Base-by-base conservation (phyloP, 2,113 vertebrate genomes). In the Halcyon malimbica region DNA sequence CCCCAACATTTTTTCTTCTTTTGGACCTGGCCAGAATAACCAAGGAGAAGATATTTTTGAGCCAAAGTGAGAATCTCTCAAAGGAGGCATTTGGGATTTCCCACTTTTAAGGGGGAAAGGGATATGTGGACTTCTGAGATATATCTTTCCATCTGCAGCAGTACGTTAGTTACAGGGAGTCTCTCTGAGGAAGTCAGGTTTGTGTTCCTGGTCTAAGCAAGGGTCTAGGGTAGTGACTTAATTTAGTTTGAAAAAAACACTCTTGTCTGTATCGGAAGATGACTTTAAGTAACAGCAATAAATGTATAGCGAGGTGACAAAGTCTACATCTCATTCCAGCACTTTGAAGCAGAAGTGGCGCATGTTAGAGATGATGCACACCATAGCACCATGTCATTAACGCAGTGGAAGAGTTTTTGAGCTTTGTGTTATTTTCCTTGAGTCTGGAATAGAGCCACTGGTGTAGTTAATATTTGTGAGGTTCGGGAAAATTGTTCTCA, bases 321-420 rank as follows among this genome's bases (percentile, higher is more conserved):
- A 90, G 19, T 37, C 70, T 11, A 8, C 41, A 5, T 50, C 53
- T 65, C 0, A 0, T 25, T 81, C 46, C 29, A 78, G 54, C 25
- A 54, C 39, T 3, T 4, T 0, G 0, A 67, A 84, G 37, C 35
- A 0, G 0, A 53, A 33, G 4, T 17, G 13, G 10, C 8, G 10
- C 3, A 9, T 33, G 11, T 41, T 56, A 62, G 74, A 68, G 33
- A 37, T 0, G 5, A 37, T 16, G 31, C 33, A 51, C 26, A 42
- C 28, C 11, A 44, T 35, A 73, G 86, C 31, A 75, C 12, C 16
- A 15, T 9, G 28, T 7, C 16, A 10, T 53, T 78, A 75, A 46
- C 41, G 4, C 9, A 42, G 25, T 23, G 5, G 21, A 81, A 74
- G 12, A 26, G 12, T 19, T 89, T 69, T 16, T 65, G 54, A 74